A percentile compares a stretch with the other conserved stretches of the same genome.
phyloP scores from a whole-genome alignment of 2,888 invertebrate species.

The Pristionchus entomophagus region DNA sequence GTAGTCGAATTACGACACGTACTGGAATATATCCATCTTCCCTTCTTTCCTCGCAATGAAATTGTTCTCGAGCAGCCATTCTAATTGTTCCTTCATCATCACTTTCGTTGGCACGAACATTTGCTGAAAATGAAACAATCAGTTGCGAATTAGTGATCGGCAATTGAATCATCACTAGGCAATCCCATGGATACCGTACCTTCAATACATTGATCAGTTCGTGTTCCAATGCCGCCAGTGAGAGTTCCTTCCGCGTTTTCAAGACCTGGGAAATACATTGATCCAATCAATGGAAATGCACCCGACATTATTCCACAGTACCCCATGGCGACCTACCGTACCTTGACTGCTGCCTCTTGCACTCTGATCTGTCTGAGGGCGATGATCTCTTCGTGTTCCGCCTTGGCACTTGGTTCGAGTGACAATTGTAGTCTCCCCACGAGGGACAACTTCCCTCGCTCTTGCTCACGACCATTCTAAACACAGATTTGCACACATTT shows the following conservation, averaged over 20 bases:
- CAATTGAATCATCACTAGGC: not conserved
- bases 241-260: constrained; percentile 95
- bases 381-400: constrained; percentile 98
- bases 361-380: constrained; percentile 92
- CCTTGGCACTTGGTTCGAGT: constrained; percentile 65
- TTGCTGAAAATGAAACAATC: constrained; percentile 79
- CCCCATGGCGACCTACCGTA: constrained; percentile 30
- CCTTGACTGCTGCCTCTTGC: constrained; percentile 96
- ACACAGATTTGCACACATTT: too few species aligned
- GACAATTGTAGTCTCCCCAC: constrained; percentile 89
- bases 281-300: not conserved
- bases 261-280: constrained; percentile 81
- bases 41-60: constrained; percentile 40
- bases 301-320: not conserved
- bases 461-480: constrained; percentile 94
- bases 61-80: constrained; percentile 96
- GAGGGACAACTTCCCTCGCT: constrained; percentile 94
- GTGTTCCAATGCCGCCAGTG: constrained; percentile 94
- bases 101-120: constrained; percentile 99
- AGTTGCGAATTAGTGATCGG: not conserved
- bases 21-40: constrained; percentile 42
- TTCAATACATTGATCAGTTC: constrained; percentile 97
- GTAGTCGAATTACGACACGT: not conserved
- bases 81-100: constrained; percentile 99
- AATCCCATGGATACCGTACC: not conserved